Percentiles rank a stretch among this genome's conserved stretches.
Evolutionary conservation across 2,797 vertebrate species (phyloP).

Genomic region (Enteromius mattozi): DNA sequence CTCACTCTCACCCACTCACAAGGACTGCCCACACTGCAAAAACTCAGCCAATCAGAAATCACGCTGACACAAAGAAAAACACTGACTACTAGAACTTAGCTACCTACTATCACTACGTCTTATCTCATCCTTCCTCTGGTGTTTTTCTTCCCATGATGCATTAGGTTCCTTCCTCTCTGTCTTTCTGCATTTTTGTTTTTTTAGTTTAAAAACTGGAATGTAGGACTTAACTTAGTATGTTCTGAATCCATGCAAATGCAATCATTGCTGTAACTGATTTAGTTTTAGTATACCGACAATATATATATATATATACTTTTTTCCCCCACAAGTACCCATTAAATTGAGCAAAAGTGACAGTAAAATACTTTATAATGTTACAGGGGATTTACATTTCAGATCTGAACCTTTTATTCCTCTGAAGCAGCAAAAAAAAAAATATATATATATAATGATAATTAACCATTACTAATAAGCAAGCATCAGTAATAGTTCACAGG

Average conservation of each 20-base stretch:
- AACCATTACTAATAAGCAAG: neutral
- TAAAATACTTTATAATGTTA: neutral
- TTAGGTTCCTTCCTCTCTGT: constrained; percentile 12
- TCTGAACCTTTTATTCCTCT: neutral
- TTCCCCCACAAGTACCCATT: neutral
- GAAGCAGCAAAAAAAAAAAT: neutral
- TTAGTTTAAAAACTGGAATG: neutral
- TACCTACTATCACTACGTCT: constrained; percentile 45
- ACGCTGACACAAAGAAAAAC: constrained; percentile 14
- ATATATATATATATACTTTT: no score
- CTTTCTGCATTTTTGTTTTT: neutral
- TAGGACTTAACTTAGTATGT: neutral
- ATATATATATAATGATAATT: neutral
- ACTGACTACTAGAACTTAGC: constrained; percentile 41
- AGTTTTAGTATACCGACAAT: no score
- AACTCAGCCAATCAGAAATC: constrained; percentile 66
- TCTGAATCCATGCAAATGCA: neutral
- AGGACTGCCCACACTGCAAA: constrained; percentile 66
- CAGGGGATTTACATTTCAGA: no score
- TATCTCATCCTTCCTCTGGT: constrained; percentile 5
- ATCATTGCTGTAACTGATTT: neutral
- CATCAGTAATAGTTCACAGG: neutral
- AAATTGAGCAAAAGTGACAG: neutral
- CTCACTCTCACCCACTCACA: constrained; percentile 59
- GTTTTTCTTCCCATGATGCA: neutral